These are phyloP conservation scores for Atlantisia rogersi DNA, from an alignment of 2,113 vertebrate genomes.

Conservation along the genomic window DNA sequence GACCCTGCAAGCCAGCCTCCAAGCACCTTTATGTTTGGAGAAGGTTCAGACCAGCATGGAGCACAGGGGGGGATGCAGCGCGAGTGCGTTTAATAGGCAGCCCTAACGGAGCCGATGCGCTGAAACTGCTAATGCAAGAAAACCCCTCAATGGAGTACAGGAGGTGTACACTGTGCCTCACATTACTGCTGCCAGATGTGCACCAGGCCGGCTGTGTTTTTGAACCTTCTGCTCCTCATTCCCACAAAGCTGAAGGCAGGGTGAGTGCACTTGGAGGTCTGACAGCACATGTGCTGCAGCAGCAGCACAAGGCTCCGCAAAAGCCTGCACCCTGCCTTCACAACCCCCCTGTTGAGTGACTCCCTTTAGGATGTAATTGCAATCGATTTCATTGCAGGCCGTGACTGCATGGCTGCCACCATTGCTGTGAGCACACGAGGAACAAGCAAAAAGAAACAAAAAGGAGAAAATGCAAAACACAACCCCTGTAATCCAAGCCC, in stretches of 20 bases:
- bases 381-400: neutral
- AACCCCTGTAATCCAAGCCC: neutral
- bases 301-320: neutral
- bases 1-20: neutral
- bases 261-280: neutral
- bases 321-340: neutral
- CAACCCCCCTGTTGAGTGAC: neutral
- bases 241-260: neutral
- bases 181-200: slow-evolving; percentile 32
- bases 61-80: fast-evolving
- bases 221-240: neutral
- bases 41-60: fast-evolving
- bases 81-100: neutral
- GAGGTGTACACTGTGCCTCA: neutral
- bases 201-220: neutral
- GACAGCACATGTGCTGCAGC: neutral
- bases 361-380: slow-evolving; percentile 13
- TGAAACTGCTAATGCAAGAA: neutral
- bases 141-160: neutral
- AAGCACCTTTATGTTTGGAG: neutral
- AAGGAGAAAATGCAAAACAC: slow-evolving; percentile 7
- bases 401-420: neutral
- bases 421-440: neutral
- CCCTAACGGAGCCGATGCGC: neutral
- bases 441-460: neutral